phyloP scores from a whole-genome alignment of 2,888 invertebrate genomes.

The Ichneumon xanthorius region DNA sequence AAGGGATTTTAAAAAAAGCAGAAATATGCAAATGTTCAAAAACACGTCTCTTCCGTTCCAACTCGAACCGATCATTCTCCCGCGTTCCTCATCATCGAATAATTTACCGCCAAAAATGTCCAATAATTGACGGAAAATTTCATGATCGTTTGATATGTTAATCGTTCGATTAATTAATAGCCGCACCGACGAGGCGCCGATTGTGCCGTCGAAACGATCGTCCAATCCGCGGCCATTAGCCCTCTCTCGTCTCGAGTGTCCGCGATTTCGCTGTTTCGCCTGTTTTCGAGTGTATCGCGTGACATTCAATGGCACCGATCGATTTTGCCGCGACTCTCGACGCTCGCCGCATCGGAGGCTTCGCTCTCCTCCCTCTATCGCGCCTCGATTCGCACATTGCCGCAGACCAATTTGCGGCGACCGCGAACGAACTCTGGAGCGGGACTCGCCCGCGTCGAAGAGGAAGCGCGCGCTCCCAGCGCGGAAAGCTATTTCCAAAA shows the following conservation, averaged over 20 bases:
- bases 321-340: slow-evolving; percentile 31
- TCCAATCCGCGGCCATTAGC: not conserved
- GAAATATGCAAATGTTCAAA: too few species aligned
- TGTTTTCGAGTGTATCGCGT: not conserved
- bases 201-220: not conserved
- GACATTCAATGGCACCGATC: slow-evolving; percentile 24
- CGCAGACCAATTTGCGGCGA: slow-evolving; percentile 50
- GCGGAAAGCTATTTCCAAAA: slow-evolving; percentile 61
- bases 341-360: slow-evolving; percentile 8
- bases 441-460: not conserved
- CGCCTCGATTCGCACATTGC: slow-evolving; percentile 40
- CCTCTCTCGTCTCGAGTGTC: slow-evolving; percentile 1
- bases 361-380: not conserved
- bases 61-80: too few species aligned
- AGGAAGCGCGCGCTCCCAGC: not conserved
- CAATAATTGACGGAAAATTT: not conserved
- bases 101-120: not conserved
- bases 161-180: not conserved
- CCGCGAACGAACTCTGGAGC: slow-evolving; percentile 6
- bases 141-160: not conserved
- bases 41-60: too few species aligned
- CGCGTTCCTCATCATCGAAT: not conserved
- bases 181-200: not conserved
- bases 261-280: not conserved
- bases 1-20: too few species aligned